Percentiles rank a stretch among this genome's conserved stretches.
These are phyloP conservation scores for Chaetops frenatus DNA, from an alignment of 2,113 vertebrate genomes.

Conservation along the genomic window DNA sequence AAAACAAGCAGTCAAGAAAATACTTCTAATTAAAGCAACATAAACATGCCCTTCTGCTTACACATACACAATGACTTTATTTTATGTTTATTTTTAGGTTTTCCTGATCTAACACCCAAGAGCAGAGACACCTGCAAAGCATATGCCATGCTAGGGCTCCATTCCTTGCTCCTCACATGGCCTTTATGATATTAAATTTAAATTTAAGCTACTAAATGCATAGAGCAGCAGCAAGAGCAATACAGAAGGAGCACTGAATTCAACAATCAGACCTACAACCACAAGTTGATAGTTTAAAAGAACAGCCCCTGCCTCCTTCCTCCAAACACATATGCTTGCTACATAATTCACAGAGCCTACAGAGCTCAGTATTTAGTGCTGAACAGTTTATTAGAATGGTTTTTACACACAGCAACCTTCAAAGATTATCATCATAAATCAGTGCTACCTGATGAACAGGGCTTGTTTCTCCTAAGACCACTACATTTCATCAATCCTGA, in stretches of 20 bases:
- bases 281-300: not conserved
- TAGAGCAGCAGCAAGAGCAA: not conserved
- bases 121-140: not conserved
- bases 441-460: not conserved
- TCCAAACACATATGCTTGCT: not conserved
- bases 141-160: not conserved
- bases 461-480: not conserved
- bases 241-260: not conserved
- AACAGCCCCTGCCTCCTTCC: not conserved
- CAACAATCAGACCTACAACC: not conserved
- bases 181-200: not conserved
- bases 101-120: not conserved
- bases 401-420: not conserved
- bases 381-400: not conserved
- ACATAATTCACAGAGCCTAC: not conserved
- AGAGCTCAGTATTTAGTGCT: not conserved
- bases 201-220: not conserved
- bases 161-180: not conserved
- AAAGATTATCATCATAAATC: not conserved
- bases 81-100: not conserved
- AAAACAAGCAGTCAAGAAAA: slow-evolving; percentile 6
- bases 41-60: not conserved
- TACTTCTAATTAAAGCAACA: not conserved
- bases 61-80: not conserved
- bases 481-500: not conserved